These are phyloP conservation scores for Campoplex capitator DNA, from an alignment of 2,888 invertebrate genomes.

Conservation along the genomic window DNA sequence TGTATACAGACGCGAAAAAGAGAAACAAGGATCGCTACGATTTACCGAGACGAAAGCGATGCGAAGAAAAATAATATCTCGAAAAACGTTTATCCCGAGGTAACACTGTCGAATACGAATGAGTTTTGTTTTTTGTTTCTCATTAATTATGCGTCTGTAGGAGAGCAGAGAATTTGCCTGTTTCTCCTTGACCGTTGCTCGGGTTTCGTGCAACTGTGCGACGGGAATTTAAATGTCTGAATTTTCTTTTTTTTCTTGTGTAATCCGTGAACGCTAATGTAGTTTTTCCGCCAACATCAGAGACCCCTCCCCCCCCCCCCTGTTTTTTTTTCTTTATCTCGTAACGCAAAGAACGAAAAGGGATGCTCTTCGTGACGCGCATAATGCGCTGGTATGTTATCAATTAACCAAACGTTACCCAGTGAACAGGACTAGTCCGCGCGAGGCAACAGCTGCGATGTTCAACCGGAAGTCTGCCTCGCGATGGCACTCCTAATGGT, in stretches of 20 bases:
- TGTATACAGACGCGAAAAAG: neutral
- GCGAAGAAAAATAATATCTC: neutral
- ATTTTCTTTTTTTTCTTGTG: neutral
- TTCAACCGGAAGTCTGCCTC: conserved; percentile 53
- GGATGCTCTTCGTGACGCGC: conserved; percentile 46
- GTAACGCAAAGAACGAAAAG: conserved; percentile 20
- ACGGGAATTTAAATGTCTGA: conserved; percentile 50
- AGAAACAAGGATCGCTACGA: neutral
- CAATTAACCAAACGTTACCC: conserved; percentile 40
- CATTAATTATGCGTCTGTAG: conserved; percentile 41
- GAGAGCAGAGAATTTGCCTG: conserved; percentile 7
- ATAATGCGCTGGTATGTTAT: conserved; percentile 61
- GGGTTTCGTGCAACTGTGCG: neutral
- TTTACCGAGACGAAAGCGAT: neutral
- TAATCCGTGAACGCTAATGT: conserved; percentile 17
- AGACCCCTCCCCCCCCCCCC: no score
- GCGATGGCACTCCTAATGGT: conserved; percentile 16
- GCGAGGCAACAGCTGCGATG: conserved; percentile 58
- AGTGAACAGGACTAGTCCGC: neutral
- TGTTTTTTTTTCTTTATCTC: conserved; percentile 29
- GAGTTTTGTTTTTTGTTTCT: conserved; percentile 9
- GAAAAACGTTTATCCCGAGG: conserved; percentile 11
- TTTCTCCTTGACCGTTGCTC: neutral
- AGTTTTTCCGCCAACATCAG: conserved; percentile 5
- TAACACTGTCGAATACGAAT: conserved; percentile 33